phyloP scores from a whole-genome alignment of 64 coral and sea anemone species.

The Astreopora myriophthalma region DNA sequence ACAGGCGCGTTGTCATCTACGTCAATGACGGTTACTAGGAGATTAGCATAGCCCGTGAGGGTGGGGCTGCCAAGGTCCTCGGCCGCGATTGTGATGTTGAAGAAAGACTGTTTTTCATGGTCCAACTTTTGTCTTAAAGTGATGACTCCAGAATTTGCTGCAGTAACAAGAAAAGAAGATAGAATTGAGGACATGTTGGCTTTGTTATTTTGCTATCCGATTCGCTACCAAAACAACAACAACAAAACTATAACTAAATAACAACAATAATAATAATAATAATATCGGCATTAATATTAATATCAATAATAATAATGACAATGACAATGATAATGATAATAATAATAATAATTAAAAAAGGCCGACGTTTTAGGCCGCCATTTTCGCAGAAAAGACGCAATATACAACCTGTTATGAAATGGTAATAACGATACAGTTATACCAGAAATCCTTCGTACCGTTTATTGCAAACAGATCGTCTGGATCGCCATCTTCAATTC shows the following conservation, averaged over 20 bases:
- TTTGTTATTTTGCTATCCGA: not conserved
- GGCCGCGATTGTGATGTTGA: conserved; percentile 81
- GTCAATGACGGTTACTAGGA: conserved; percentile 78
- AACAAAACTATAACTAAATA: no score
- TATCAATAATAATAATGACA: no score
- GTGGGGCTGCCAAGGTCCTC: conserved; percentile 58
- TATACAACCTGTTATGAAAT: not conserved
- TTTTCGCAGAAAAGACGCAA: no score
- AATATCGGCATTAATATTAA: no score
- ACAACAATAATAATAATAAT: no score
- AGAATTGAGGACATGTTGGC: not conserved
- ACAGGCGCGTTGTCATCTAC: conserved; percentile 90
- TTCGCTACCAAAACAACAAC: no score
- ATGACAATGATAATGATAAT: no score
- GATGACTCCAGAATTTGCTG: conserved; percentile 73
- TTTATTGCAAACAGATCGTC: conserved; percentile 71
- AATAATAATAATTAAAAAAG: no score
- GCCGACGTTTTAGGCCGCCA: no score
- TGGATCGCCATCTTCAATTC: conserved; percentile 64
- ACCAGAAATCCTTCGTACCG: conserved; percentile 55
- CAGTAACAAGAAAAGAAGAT: not conserved
- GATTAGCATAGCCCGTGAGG: conserved; percentile 24
- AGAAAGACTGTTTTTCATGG: conserved; percentile 67
- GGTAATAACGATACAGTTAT: not conserved
- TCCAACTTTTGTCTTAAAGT: conserved; percentile 73